A percentile compares a stretch with the other conserved stretches of the same genome.
phyloP scores from a whole-genome alignment of 1,140 invertebrate genomes.

The Philotrypesis tridentata region DNA sequence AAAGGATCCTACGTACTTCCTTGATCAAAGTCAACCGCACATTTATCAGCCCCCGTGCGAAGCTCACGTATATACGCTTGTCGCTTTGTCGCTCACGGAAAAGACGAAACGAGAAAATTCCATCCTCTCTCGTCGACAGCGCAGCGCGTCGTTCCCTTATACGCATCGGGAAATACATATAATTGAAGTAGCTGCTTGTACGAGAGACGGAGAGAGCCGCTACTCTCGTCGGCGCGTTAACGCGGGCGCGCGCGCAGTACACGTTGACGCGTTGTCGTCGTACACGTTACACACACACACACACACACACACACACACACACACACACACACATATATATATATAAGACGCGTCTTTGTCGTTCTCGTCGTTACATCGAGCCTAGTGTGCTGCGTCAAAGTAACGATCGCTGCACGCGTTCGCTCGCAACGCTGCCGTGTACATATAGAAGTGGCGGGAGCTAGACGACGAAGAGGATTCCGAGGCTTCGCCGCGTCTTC shows the following conservation, averaged over 20 bases:
- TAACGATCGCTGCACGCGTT: constrained; percentile 33
- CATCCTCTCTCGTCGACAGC: no score
- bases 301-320: no score
- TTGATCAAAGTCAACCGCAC: no score
- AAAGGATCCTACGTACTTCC: no score
- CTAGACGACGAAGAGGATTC: constrained; percentile 48
- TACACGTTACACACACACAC: no score
- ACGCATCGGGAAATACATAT: not conserved
- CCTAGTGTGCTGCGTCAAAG: constrained; percentile 20
- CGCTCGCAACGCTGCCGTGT: no score
- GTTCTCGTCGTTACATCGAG: constrained; percentile 8
- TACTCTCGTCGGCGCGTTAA: not conserved
- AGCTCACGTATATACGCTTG: no score
- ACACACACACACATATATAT: no score
- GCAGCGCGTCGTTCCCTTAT: no score
- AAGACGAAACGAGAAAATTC: not conserved
- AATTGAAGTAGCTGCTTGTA: not conserved
- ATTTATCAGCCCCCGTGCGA: no score
- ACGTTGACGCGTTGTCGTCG: not conserved
- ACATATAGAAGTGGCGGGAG: not conserved
- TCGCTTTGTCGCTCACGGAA: not conserved
- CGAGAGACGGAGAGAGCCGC: no score
- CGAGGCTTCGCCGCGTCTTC: constrained; percentile 44
- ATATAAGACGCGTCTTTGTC: not conserved
- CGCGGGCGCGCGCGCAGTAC: not conserved